Percentiles rank a stretch among this genome's conserved stretches.
phyloP scores from a whole-genome alignment of 1,140 invertebrate species.

The Colletes latitarsis region DNA sequence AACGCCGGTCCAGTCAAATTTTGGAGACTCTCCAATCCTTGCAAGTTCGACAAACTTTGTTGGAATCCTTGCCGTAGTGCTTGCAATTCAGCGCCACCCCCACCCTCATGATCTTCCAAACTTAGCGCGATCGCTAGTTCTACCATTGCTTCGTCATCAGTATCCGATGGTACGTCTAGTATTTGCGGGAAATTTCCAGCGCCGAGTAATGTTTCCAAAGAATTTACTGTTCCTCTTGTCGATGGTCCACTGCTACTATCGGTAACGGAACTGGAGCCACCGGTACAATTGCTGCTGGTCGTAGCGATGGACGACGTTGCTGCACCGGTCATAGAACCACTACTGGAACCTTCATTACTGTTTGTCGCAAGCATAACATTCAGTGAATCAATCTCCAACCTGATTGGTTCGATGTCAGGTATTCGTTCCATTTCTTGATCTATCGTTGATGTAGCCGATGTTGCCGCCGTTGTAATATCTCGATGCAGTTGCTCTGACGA shows the following conservation, averaged over 20 bases:
- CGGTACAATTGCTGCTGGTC: neutral
- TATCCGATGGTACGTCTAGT: conserved; percentile 94
- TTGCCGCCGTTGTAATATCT: neutral
- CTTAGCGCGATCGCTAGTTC: conserved; percentile 97
- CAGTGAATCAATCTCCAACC: conserved; percentile 81
- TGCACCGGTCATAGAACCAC: neutral
- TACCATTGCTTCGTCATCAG: conserved; percentile 97
- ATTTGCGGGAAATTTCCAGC: conserved; percentile 86
- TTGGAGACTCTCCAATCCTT: conserved; percentile 76
- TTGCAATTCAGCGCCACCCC: conserved; percentile 77
- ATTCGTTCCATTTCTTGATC: conserved; percentile 75
- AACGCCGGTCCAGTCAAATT: conserved; percentile 80
- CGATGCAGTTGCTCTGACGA: conserved; percentile 41
- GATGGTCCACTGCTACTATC: conserved; percentile 70
- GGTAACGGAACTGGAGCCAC: neutral
- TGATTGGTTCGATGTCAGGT: conserved; percentile 81
- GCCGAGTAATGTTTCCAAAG: conserved; percentile 87
- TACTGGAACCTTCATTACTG: conserved; percentile 3
- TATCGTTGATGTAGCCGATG: conserved; percentile 63
- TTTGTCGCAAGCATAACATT: conserved; percentile 68
- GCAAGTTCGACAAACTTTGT: conserved; percentile 80
- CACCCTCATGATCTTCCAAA: conserved; percentile 88
- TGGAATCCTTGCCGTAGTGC: conserved; percentile 81
- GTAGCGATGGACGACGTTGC: neutral
- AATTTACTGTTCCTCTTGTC: conserved; percentile 74